Percentiles rank a stretch among this genome's conserved stretches.
Evolutionary conservation across 2,113 vertebrate species (phyloP).

Genomic region (Upupa epops): DNA sequence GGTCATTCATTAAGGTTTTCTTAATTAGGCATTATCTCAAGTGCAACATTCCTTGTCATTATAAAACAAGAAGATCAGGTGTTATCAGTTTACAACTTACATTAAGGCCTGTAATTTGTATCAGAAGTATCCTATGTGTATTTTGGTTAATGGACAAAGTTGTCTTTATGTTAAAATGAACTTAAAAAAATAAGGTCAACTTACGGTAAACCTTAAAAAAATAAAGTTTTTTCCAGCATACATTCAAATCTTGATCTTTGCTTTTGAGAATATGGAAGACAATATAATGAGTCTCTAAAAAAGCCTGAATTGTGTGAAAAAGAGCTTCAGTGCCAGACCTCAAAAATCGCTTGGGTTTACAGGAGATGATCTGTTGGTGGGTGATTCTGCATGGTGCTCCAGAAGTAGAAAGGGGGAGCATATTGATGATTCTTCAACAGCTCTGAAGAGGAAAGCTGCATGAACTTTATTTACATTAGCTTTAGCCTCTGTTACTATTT

Average conservation of each 20-base stretch:
- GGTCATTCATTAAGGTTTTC: background rate
- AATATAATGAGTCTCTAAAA: background rate
- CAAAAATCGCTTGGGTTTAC: background rate
- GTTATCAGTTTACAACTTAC: background rate
- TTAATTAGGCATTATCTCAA: background rate
- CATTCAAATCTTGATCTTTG: background rate
- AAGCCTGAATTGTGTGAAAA: background rate
- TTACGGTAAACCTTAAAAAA: background rate
- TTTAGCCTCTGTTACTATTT: background rate
- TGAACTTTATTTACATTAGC: background rate
- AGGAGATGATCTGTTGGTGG: background rate
- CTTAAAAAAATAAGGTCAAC: background rate
- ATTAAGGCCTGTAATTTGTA: background rate
- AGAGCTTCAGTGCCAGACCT: background rate
- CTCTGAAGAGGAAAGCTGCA: background rate
- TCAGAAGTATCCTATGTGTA: background rate
- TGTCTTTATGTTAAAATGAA: background rate
- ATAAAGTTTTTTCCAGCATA: background rate
- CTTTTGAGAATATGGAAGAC: background rate
- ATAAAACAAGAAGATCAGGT: background rate
- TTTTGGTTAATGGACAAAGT: background rate
- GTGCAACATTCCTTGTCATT: background rate
- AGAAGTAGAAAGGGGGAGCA: background rate
- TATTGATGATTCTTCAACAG: background rate
- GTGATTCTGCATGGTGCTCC: background rate